These are phyloP conservation scores for Zoanthus sociatus DNA, from an alignment of 92 coral and sea anemone genomes.

Conservation along the genomic window DNA sequence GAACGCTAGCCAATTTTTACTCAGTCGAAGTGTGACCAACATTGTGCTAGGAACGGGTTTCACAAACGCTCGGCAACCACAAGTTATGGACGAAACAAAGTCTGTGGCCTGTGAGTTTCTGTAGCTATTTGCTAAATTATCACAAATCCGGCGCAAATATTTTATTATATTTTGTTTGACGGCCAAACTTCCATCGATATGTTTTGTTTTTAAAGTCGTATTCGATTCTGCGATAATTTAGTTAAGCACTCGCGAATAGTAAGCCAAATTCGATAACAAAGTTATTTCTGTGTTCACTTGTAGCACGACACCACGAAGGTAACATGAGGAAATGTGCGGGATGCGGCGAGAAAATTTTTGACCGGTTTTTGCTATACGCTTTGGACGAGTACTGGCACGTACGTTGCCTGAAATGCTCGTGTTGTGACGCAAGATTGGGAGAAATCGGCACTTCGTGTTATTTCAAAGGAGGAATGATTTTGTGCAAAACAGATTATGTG, in stretches of 20 bases:
- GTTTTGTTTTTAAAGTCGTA: constrained; percentile 34
- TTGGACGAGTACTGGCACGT: constrained; percentile 99
- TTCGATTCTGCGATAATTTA: constrained; percentile 28
- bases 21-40: constrained; percentile 69
- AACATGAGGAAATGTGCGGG: constrained; percentile 88
- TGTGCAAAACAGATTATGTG: constrained; percentile 94
- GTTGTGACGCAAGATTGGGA: constrained; percentile 94
- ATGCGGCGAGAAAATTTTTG: constrained; percentile 92
- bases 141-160: constrained; percentile 44
- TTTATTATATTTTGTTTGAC: constrained; percentile 23
- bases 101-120: constrained; percentile 39
- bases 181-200: constrained; percentile 22
- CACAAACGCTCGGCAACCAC: constrained; percentile 5
- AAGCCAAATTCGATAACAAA: background rate
- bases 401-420: constrained; percentile 93
- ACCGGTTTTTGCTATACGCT: constrained; percentile 90
- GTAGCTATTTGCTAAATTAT: constrained; percentile 21
- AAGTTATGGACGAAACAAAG: constrained; percentile 32
- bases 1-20: constrained; percentile 74
- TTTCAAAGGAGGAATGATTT: constrained; percentile 96
- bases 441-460: constrained; percentile 97
- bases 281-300: constrained; percentile 44
- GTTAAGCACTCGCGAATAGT: constrained; percentile 11
- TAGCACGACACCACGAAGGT: constrained; percentile 80
- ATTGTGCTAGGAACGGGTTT: constrained; percentile 45